Evolutionary conservation across 2,797 vertebrate genomes (phyloP).

Genomic region (Premnoplex brunnescens): DNA sequence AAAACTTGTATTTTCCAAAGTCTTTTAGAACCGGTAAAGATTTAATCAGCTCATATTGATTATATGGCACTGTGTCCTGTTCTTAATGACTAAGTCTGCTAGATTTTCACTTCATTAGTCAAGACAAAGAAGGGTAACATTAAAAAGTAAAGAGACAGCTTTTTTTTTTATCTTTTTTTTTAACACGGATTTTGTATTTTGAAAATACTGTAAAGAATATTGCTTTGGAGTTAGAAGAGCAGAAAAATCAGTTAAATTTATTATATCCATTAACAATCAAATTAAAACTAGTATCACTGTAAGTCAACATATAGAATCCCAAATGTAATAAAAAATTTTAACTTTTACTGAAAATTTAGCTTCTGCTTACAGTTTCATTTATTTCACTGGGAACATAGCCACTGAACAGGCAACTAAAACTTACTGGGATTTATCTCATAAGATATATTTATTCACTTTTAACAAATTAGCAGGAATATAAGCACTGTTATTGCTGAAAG

Average conservation of each 20-base stretch:
- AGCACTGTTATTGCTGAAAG: background rate
- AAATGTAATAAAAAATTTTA: background rate
- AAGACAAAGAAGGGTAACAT: background rate
- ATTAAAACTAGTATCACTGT: background rate
- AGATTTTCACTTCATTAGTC: background rate
- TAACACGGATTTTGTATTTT: background rate
- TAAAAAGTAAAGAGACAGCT: background rate
- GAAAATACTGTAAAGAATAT: background rate
- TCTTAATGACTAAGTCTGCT: background rate
- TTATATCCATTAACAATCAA: background rate
- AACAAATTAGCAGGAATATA: background rate
- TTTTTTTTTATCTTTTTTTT: background rate
- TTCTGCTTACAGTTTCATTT: background rate
- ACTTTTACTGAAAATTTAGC: background rate
- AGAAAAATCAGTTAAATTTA: background rate
- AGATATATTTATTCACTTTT: background rate
- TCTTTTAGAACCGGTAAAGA: background rate
- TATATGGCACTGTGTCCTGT: background rate
- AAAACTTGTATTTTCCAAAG: background rate
- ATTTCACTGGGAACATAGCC: background rate
- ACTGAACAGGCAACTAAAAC: background rate
- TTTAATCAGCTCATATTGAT: slow-evolving; percentile 18
- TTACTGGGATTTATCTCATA: background rate
- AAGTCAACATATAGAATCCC: background rate
- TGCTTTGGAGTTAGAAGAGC: background rate